Evolutionary conservation across 2,888 invertebrate species (phyloP).

Genomic region (Aethes cnicana): DNA sequence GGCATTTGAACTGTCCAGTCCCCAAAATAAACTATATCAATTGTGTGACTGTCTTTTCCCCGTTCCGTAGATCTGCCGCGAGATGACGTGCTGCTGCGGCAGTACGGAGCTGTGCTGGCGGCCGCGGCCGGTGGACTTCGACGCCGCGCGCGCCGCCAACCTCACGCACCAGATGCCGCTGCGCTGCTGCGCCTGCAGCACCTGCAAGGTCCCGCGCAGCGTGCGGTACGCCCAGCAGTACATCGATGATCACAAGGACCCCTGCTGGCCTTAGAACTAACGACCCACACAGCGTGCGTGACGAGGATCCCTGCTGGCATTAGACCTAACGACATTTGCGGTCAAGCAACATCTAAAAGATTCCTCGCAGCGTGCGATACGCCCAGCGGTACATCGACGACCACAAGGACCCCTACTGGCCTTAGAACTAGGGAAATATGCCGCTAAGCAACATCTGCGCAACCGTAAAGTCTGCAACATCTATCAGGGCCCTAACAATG

Average conservation of each 20-base stretch:
- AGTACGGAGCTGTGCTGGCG: slow-evolving; percentile 63
- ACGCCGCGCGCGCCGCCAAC: slow-evolving; percentile 59
- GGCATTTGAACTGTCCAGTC: too few relatives aligned
- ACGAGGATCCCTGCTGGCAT: too few relatives aligned
- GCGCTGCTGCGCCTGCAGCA: slow-evolving; percentile 45
- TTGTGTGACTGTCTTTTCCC: too few relatives aligned
- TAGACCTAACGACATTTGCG: too few relatives aligned
- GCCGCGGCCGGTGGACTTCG: slow-evolving; percentile 59
- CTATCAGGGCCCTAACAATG: too few relatives aligned
- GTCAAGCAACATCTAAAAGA: slow-evolving; percentile 41
- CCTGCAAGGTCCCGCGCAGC: slow-evolving; percentile 53
- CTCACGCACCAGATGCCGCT: slow-evolving; percentile 57
- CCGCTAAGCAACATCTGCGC: too few relatives aligned
- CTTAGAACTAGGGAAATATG: too few relatives aligned
- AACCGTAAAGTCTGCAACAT: too few relatives aligned
- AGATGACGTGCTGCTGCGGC: slow-evolving; percentile 66
- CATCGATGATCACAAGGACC: slow-evolving; percentile 39
- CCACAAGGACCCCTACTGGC: slow-evolving; percentile 34
- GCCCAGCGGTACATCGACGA: slow-evolving; percentile 47
- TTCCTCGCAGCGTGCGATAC: slow-evolving; percentile 61
- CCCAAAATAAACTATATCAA: too few relatives aligned
- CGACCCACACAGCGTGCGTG: too few relatives aligned
- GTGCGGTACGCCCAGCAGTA: slow-evolving; percentile 55
- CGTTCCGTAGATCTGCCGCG: slow-evolving; percentile 62
- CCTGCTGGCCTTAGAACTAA: slow-evolving; percentile 15